A percentile compares a stretch with the other conserved stretches of the same genome.
Conservation (phyloP, 2,797 vertebrate species). For the Hipposideros larvatus region DNA sequence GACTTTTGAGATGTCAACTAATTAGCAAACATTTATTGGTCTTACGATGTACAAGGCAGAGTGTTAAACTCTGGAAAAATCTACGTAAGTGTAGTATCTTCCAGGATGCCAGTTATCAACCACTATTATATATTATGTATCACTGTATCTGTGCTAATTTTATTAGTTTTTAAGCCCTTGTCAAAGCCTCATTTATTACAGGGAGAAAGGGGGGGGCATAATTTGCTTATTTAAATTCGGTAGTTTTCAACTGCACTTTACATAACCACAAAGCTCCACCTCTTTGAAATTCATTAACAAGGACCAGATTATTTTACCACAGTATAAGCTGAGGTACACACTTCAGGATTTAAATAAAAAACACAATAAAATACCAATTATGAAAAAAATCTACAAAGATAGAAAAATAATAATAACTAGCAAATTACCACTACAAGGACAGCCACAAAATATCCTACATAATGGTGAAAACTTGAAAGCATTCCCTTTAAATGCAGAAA, state of each 20-base stretch:
- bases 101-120: background rate
- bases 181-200: background rate
- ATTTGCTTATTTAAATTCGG: constrained; percentile 17
- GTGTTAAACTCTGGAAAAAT: background rate
- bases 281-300: background rate
- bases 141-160: background rate
- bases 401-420: background rate
- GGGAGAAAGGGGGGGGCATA: background rate
- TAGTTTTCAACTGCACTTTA: background rate
- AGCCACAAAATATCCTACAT: background rate
- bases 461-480: background rate
- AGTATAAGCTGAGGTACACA: background rate
- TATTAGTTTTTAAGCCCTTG: background rate
- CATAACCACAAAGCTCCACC: background rate
- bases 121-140: background rate
- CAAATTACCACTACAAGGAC: background rate
- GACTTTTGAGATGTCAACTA: background rate
- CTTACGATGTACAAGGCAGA: background rate
- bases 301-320: background rate
- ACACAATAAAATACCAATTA: background rate
- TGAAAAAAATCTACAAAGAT: background rate
- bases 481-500: background rate
- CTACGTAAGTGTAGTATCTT: background rate
- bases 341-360: background rate
- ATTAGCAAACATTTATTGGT: background rate